Percentiles rank a stretch among this genome's conserved stretches.
Conservation (phyloP, 2,113 vertebrate genomes). For the Phrynosoma blainvillii region DNA sequence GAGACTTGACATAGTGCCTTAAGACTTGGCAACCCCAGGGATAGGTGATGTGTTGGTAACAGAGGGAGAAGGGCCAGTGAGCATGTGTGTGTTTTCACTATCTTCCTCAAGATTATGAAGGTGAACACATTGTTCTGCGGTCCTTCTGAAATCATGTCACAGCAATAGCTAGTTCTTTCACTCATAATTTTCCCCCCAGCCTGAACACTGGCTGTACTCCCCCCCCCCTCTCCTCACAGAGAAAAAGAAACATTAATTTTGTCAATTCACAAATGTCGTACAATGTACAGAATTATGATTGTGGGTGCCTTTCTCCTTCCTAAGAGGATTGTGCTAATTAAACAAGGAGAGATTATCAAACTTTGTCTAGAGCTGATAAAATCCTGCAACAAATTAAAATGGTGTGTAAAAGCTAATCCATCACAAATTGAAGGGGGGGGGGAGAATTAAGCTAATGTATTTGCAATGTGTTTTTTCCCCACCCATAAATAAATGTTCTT, state of each 20-base stretch:
- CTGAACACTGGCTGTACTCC: background rate
- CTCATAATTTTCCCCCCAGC: background rate
- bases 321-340: conserved; percentile 78
- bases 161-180: background rate
- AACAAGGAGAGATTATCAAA: conserved; percentile 77
- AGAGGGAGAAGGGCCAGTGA: too few species aligned
- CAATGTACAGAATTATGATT: conserved; percentile 62
- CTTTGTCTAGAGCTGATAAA: conserved; percentile 74
- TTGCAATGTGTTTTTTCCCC: conserved; percentile 43
- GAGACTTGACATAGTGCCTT: too few species aligned
- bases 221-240: background rate
- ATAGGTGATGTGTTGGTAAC: too few species aligned
- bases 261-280: conserved; percentile 50
- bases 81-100: too few species aligned
- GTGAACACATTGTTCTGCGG: background rate
- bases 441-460: conserved; percentile 50
- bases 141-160: too few species aligned
- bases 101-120: background rate
- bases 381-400: conserved; percentile 74
- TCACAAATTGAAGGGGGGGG: conserved; percentile 56
- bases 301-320: conserved; percentile 61
- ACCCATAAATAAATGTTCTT: conserved; percentile 24
- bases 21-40: too few species aligned
- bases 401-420: conserved; percentile 69
- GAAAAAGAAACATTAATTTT: conserved; percentile 32